These are phyloP conservation scores for Echeneis naucrates DNA, from an alignment of 2,797 vertebrate genomes.

Conservation along the genomic window DNA sequence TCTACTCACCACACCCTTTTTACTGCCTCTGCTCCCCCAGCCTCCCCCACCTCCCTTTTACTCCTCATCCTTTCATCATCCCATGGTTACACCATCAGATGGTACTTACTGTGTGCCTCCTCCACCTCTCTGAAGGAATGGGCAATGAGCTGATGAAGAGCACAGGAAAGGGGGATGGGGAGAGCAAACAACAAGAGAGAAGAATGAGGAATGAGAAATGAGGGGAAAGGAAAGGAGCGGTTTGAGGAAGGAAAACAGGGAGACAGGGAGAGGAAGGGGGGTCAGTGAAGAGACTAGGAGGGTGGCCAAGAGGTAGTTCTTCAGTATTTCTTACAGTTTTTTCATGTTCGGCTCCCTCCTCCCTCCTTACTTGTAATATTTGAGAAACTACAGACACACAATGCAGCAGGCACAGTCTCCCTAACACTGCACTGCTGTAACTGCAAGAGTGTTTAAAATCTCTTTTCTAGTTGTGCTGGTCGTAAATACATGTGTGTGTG, in stretches of 20 bases:
- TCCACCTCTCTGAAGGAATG: slow-evolving; percentile 71
- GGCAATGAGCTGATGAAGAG: slow-evolving; percentile 70
- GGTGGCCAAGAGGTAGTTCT: slow-evolving; percentile 5
- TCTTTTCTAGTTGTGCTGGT: not conserved
- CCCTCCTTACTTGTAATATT: not conserved
- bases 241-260: not conserved
- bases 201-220: slow-evolving; percentile 21
- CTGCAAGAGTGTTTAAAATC: not conserved
- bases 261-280: not conserved
- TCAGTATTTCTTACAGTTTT: not conserved
- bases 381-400: not conserved
- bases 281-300: not conserved
- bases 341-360: not conserved
- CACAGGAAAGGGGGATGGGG: slow-evolving; percentile 13
- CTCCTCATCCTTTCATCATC: slow-evolving; percentile 74
- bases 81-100: slow-evolving; percentile 49
- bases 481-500: not conserved
- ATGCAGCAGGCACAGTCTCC: not conserved
- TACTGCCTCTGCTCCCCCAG: slow-evolving; percentile 20
- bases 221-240: slow-evolving; percentile 28
- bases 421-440: not conserved
- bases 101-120: slow-evolving; percentile 39
- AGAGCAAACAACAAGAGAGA: not conserved
- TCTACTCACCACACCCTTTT: slow-evolving; percentile 62
- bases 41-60: slow-evolving; percentile 37